Conservation (phyloP, 2,797 vertebrate genomes). For the Sebastes kiyomatsui region DNA sequence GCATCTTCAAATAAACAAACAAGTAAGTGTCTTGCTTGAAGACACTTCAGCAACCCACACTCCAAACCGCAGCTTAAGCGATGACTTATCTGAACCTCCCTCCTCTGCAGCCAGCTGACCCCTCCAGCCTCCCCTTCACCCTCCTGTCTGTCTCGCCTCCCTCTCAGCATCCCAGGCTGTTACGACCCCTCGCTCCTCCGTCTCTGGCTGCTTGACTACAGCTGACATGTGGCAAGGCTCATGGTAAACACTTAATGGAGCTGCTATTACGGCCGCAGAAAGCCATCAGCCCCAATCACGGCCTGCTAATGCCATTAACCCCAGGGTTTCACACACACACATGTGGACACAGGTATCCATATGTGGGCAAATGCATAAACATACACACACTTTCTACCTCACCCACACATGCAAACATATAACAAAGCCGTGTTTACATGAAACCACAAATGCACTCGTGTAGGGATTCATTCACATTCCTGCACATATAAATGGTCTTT, state of each 20-base stretch:
- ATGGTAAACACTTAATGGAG: slow-evolving; percentile 76
- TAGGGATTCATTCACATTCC: background rate
- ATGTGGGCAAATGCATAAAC: slow-evolving; percentile 17
- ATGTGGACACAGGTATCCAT: background rate
- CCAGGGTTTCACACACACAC: slow-evolving; percentile 20
- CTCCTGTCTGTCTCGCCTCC: slow-evolving; percentile 1
- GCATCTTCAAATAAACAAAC: background rate
- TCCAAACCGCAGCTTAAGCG: slow-evolving; percentile 19
- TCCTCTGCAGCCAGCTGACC: slow-evolving; percentile 39
- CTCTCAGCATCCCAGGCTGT: slow-evolving; percentile 28
- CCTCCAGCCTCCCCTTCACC: slow-evolving; percentile 5
- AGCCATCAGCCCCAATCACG: slow-evolving; percentile 65
- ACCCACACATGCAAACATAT: slow-evolving; percentile 13
- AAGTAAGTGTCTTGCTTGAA: background rate
- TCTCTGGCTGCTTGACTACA: slow-evolving; percentile 56
- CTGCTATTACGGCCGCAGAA: slow-evolving; percentile 57
- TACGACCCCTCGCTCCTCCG: slow-evolving; percentile 16
- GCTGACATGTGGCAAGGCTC: slow-evolving; percentile 77
- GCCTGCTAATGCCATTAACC: slow-evolving; percentile 72
- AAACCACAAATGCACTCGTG: slow-evolving; percentile 5
- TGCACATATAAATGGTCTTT: background rate
- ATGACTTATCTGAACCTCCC: slow-evolving; percentile 25
- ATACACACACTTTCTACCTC: background rate
- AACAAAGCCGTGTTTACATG: background rate
- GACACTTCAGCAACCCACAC: background rate